Conservation (phyloP, 2,888 invertebrate species). For the Caenorhabditis wallacei region DNA sequence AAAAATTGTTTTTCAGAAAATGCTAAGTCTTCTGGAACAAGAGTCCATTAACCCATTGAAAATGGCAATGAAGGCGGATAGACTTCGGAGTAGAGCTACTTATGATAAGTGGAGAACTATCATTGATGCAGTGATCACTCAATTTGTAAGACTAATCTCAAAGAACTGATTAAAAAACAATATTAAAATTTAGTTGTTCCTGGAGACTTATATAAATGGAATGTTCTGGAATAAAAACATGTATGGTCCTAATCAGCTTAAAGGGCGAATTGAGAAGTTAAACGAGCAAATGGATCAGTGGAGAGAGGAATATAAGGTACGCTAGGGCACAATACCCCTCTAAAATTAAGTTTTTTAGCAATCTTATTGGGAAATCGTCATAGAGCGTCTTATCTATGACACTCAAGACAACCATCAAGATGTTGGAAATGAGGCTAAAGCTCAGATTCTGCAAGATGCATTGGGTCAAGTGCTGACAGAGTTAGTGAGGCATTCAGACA, state of each 20-base stretch:
- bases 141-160: constrained; percentile 18
- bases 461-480: constrained; percentile 2
- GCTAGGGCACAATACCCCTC: background rate
- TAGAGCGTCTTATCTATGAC: constrained; percentile 18
- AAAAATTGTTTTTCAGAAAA: constrained; percentile 16
- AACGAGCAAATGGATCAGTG: constrained; percentile 30
- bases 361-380: constrained; percentile 2
- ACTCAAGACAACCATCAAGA: constrained; percentile 21
- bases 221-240: constrained; percentile 44
- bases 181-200: constrained; percentile 17
- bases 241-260: constrained; percentile 36
- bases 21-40: constrained; percentile 40
- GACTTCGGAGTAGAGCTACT: background rate
- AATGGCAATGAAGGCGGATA: constrained; percentile 42
- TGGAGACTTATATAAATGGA: constrained; percentile 45
- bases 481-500: background rate
- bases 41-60: constrained; percentile 35
- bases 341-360: background rate
- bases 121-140: constrained; percentile 43
- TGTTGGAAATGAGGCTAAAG: constrained; percentile 17
- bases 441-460: constrained; percentile 1
- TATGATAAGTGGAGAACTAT: constrained; percentile 42
- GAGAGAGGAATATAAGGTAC: constrained; percentile 22
- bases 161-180: too few relatives aligned
- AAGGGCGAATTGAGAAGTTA: constrained; percentile 5